These are phyloP conservation scores for Pyrrhosoma nymphula DNA, from an alignment of 2,888 invertebrate species.

Conservation along the genomic window DNA sequence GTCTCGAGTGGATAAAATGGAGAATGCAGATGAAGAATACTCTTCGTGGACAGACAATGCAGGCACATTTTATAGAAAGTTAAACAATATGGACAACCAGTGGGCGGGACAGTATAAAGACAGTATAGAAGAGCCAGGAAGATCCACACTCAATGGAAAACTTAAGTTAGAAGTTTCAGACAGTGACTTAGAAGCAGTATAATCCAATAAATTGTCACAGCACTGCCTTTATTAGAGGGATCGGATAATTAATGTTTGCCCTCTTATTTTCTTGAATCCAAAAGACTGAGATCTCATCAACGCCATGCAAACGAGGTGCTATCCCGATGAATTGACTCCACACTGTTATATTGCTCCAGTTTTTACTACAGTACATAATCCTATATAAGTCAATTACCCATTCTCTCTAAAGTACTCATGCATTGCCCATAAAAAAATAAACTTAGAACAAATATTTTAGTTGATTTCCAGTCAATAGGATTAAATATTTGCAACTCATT, in stretches of 20 bases:
- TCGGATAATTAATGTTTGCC: not conserved
- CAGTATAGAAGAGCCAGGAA: not conserved
- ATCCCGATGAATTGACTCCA: not conserved
- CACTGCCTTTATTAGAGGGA: not conserved
- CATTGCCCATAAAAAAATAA: too few species aligned
- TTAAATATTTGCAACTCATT: too few species aligned
- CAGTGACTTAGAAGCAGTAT: constrained; percentile 47
- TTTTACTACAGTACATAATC: too few species aligned
- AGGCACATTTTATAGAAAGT: not conserved
- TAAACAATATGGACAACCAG: not conserved
- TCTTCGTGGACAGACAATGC: not conserved
- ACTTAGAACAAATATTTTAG: too few species aligned
- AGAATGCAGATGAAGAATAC: constrained; percentile 8
- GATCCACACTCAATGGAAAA: not conserved
- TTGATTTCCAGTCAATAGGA: too few species aligned
- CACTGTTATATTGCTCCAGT: too few species aligned
- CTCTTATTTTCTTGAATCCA: not conserved
- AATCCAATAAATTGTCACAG: not conserved
- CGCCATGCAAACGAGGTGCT: not conserved
- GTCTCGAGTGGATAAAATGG: constrained; percentile 24
- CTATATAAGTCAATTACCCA: too few species aligned
- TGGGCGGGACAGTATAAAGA: constrained; percentile 44
- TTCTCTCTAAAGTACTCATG: too few species aligned
- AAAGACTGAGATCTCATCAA: not conserved
- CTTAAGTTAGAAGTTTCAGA: constrained; percentile 22